Conservation (phyloP, 2,113 vertebrate genomes). For the Condylura cristata region DNA sequence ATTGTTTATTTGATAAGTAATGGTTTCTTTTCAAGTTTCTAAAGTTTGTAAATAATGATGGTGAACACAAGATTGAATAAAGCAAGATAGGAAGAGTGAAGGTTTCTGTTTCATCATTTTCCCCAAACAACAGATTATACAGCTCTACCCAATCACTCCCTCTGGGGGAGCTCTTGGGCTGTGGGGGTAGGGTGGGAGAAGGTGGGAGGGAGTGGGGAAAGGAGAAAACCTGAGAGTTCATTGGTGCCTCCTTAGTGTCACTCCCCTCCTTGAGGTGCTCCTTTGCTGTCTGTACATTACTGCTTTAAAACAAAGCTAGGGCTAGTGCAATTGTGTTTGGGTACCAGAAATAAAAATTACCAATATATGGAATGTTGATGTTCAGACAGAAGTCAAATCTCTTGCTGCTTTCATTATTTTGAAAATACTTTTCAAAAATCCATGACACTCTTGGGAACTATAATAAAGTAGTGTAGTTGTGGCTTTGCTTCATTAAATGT, state of each 20-base stretch:
- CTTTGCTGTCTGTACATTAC: background rate
- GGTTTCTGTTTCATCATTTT: background rate
- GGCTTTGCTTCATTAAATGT: background rate
- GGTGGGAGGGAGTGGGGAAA: fast-evolving
- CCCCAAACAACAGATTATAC: background rate
- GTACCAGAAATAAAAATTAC: background rate
- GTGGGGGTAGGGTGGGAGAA: background rate
- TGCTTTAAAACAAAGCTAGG: background rate
- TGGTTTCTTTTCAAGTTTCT: constrained; percentile 12
- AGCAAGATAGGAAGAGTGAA: background rate
- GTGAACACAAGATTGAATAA: background rate
- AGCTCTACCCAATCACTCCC: background rate
- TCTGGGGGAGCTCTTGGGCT: background rate
- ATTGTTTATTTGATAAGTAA: background rate
- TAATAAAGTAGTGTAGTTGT: background rate
- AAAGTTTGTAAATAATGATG: background rate
- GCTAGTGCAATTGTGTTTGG: background rate
- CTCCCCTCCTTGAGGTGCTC: background rate
- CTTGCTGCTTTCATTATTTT: background rate
- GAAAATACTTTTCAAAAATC: background rate
- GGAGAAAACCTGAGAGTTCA: background rate
- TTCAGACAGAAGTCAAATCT: background rate
- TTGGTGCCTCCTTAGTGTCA: background rate
- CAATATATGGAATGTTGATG: background rate
- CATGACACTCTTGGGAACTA: background rate